Evolutionary conservation across 2,888 invertebrate genomes (phyloP).

Genomic region (Heterodera filipjevi): DNA sequence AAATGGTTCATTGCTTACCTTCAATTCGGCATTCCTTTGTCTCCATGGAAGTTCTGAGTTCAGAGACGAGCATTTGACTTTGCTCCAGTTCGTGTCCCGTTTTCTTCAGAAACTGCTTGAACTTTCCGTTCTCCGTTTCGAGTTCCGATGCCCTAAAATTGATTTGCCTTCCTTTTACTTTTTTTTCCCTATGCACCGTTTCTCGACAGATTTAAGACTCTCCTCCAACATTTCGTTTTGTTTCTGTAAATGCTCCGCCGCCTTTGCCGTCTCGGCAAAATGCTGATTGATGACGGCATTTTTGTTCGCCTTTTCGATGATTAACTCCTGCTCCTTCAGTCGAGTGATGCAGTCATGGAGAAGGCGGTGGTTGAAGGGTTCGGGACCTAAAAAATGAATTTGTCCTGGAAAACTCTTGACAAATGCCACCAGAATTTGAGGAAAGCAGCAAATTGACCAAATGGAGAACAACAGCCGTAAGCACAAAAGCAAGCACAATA

Average conservation of each 20-base stretch:
- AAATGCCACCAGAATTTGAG: background rate
- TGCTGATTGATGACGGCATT: slow-evolving; percentile 25
- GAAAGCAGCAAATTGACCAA: slow-evolving; percentile 32
- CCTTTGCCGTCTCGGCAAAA: slow-evolving; percentile 18
- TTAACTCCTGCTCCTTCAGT: slow-evolving; percentile 40
- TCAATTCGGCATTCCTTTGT: slow-evolving; percentile 24
- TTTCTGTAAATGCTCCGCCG: slow-evolving; percentile 22
- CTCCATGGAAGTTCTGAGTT: slow-evolving; percentile 20
- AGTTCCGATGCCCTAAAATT: slow-evolving; percentile 29
- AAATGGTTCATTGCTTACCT: no score
- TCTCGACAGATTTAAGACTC: background rate
- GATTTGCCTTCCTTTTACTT: background rate
- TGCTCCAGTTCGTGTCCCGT: slow-evolving; percentile 28
- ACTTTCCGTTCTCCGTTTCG: background rate
- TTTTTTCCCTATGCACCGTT: slow-evolving; percentile 17
- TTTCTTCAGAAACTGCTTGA: slow-evolving; percentile 19
- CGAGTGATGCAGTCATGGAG: slow-evolving; percentile 40
- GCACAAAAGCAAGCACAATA: slow-evolving; percentile 34
- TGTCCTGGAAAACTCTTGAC: background rate
- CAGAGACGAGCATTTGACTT: background rate
- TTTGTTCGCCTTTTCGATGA: slow-evolving; percentile 29
- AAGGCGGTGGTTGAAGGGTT: slow-evolving; percentile 33
- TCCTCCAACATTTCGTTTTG: slow-evolving; percentile 27
- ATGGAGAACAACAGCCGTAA: slow-evolving; percentile 33
- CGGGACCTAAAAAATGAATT: slow-evolving; percentile 26